Percentiles rank a stretch among this genome's conserved stretches.
These are phyloP conservation scores for Microvelia longipes DNA, from an alignment of 1,140 invertebrate genomes.

Conservation along the genomic window DNA sequence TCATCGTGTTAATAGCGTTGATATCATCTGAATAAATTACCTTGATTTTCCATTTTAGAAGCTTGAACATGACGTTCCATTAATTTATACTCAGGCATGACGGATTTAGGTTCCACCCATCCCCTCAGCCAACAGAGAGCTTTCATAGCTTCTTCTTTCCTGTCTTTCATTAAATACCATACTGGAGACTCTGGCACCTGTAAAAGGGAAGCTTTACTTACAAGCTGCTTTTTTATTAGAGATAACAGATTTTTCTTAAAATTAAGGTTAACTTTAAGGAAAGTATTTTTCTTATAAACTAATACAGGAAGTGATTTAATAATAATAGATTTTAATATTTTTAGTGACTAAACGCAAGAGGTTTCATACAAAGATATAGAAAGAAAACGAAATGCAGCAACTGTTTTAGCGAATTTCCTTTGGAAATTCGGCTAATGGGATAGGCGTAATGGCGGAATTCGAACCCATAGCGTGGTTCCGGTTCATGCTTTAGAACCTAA, in stretches of 20 bases:
- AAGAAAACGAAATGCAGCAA: too few species aligned
- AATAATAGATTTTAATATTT: too few species aligned
- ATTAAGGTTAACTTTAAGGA: not conserved
- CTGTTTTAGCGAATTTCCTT: too few species aligned
- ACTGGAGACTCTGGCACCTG: slow-evolving; percentile 49
- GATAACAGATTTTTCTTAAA: not conserved
- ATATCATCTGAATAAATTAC: too few species aligned
- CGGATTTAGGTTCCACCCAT: slow-evolving; percentile 32
- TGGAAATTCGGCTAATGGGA: too few species aligned
- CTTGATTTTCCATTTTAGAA: not conserved
- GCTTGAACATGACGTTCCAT: slow-evolving; percentile 9
- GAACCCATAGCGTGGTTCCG: too few species aligned
- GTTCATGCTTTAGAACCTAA: too few species aligned
- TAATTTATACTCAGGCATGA: slow-evolving; percentile 31
- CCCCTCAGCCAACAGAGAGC: slow-evolving; percentile 36
- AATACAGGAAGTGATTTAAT: not conserved
- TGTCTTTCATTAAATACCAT: slow-evolving; percentile 39
- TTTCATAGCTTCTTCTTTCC: slow-evolving; percentile 33
- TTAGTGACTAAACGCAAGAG: too few species aligned
- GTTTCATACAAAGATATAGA: too few species aligned
- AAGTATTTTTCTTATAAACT: not conserved
- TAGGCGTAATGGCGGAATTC: too few species aligned
- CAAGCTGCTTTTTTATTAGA: too few species aligned
- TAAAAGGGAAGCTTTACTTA: not conserved
- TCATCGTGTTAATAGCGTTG: too few species aligned